Evolutionary conservation across 1,140 invertebrate genomes (phyloP).

Genomic region (Brachionus rubens): DNA sequence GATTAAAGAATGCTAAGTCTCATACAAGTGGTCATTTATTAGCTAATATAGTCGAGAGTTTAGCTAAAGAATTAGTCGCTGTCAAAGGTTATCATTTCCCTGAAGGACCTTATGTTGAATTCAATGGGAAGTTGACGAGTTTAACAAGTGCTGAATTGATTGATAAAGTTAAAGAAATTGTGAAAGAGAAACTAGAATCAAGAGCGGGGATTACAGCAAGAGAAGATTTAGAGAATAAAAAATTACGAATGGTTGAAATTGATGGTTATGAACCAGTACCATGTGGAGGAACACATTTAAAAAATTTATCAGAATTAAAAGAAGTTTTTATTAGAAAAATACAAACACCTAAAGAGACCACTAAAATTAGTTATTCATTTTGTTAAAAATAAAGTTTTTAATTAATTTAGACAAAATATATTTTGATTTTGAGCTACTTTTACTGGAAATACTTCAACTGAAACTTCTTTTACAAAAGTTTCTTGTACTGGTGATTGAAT

Average conservation of each 20-base stretch:
- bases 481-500: too few relatives aligned
- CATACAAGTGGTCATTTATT: constrained; percentile 3
- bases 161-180: neutral
- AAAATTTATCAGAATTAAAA: neutral
- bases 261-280: neutral
- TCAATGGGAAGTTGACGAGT: neutral
- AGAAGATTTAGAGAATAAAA: neutral
- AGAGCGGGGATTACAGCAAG: neutral
- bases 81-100: neutral
- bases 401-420: too few relatives aligned
- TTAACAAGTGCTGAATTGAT: neutral
- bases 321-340: constrained; percentile 3
- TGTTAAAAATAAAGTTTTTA: too few relatives aligned
- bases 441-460: too few relatives aligned
- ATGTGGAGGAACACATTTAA: constrained; percentile 7
- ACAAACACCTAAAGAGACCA: neutral
- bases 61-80: neutral
- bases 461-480: too few relatives aligned
- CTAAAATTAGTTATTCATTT: constrained; percentile 5
- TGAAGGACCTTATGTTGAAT: constrained; percentile 6
- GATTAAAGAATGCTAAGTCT: neutral
- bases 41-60: neutral
- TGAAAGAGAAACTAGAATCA: neutral
- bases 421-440: too few relatives aligned
- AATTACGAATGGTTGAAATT: neutral